Percentiles rank a stretch among this genome's conserved stretches.
phyloP scores from a whole-genome alignment of 2,888 invertebrate genomes.

The Brachylomia viminalis region DNA sequence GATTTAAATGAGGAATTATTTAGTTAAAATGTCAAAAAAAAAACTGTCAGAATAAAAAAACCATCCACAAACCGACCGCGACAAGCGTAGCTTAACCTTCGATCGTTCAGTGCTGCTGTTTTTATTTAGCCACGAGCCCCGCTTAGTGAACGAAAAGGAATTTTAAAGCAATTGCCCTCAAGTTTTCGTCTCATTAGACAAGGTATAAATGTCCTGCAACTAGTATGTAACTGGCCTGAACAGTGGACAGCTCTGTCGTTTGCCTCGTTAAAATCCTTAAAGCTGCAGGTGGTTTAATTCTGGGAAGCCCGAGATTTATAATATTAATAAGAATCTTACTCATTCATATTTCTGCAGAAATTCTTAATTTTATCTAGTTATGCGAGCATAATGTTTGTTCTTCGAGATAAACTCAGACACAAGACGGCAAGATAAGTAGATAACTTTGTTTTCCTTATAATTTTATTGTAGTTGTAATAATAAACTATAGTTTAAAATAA shows the following conservation, averaged over 20 bases:
- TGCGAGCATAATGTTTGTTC: slow-evolving; percentile 42
- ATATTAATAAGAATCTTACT: slow-evolving; percentile 20
- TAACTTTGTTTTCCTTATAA: slow-evolving; percentile 41
- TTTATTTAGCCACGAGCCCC: too few species aligned
- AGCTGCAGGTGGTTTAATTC: not conserved
- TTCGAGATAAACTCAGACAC: slow-evolving; percentile 49
- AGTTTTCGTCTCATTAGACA: not conserved
- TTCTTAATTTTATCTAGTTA: slow-evolving; percentile 38
- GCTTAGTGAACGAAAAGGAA: too few species aligned
- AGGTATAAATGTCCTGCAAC: too few species aligned
- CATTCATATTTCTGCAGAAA: slow-evolving; percentile 16
- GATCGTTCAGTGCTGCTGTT: too few species aligned
- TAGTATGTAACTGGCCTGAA: too few species aligned
- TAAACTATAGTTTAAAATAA: slow-evolving; percentile 3
- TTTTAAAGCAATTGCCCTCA: too few species aligned
- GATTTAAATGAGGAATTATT: too few species aligned
- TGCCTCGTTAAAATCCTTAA: slow-evolving; percentile 5
- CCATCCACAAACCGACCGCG: too few species aligned
- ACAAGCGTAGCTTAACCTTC: too few species aligned
- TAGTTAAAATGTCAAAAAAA: too few species aligned
- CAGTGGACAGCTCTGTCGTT: not conserved
- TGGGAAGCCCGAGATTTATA: not conserved
- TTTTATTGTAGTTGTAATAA: slow-evolving; percentile 34
- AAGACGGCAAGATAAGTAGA: slow-evolving; percentile 6
- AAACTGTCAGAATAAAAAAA: too few species aligned